Base-by-base conservation (phyloP, 1,140 invertebrate species). In the Centruroides sculpturatus region DNA sequence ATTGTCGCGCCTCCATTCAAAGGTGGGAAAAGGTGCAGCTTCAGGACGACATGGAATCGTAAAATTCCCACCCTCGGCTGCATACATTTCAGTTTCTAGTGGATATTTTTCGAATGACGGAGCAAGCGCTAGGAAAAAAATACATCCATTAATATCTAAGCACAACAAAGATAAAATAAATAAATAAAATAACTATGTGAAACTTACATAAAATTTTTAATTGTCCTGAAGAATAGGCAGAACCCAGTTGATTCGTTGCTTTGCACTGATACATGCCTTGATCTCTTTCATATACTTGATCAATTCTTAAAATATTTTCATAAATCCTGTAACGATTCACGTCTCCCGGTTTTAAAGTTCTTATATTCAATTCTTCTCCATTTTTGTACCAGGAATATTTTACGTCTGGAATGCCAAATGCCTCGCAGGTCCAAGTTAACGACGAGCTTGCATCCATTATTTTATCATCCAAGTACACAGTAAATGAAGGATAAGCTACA, bases 221-320 rank as follows among this genome's bases (percentile, higher is more conserved):
- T 69, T 98, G 90, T 1, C 85, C 92, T 9, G 91, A 89, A 0
- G 89, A 92, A 72, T 86, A 94, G 41, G 79, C 82, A 0, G 84
- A 83, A 69, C 89, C 92, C 6, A 95, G 76, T 59, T 90, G 85
- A 80, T 98, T 98, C 62, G 76, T 82, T 1, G 92, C 93, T 69
- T 83, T 79, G 73, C 95, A 98, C 69, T 97, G 92, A 74, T 92
- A 98, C 89, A 96, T 95, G n/a, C 86, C 93, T 60, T 85, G 82
- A 77, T 98, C 93, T 35, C 81, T 78, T 63, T 85, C 81, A 72
- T 88, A 81, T 13, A 93, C 72, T 66, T 82, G 79, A 64, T 81
- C 82, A 50, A 96, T 93, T 47, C 82, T 89, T 13, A 96, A 70
- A 6, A 92, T 84, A 79, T 93, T 94, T 66, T 92, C 88, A 70